phyloP scores from a whole-genome alignment of 2,113 vertebrate species.

The Pachycephala philippinensis region DNA sequence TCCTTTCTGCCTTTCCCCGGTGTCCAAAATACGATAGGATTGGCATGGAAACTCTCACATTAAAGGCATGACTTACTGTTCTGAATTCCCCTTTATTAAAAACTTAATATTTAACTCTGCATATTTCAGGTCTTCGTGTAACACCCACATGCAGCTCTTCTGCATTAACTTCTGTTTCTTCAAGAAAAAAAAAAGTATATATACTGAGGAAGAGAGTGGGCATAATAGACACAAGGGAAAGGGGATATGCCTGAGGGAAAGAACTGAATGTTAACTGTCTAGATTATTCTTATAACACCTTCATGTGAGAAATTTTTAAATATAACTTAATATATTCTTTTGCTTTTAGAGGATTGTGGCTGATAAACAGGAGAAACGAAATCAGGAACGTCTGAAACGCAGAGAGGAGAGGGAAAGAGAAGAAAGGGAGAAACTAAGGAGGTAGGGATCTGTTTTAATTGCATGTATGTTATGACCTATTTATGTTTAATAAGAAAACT shows the following conservation, averaged over 20 bases:
- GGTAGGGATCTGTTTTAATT: constrained; percentile 49
- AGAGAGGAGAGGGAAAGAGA: constrained; percentile 91
- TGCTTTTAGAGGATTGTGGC: constrained; percentile 88
- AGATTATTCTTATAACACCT: neutral
- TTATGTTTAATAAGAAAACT: neutral
- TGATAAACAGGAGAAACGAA: constrained; percentile 92
- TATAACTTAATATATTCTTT: neutral
- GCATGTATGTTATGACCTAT: neutral
- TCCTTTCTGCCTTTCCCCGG: neutral
- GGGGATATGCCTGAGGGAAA: neutral
- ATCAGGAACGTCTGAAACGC: constrained; percentile 85
- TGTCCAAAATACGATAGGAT: neutral
- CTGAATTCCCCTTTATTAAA: neutral
- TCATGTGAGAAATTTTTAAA: neutral
- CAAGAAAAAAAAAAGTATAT: neutral
- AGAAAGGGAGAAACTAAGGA: constrained; percentile 82
- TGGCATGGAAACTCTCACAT: neutral
- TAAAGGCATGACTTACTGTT: neutral
- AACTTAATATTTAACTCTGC: neutral
- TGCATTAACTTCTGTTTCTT: constrained; percentile 8
- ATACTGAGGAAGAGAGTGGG: constrained; percentile 17
- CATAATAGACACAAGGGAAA: neutral
- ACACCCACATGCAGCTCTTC: neutral
- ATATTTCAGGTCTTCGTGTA: neutral
- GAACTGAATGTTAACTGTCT: neutral